These are phyloP conservation scores for Anas platyrhynchos DNA, from an alignment of 2,113 vertebrate species.

Conservation along the genomic window DNA sequence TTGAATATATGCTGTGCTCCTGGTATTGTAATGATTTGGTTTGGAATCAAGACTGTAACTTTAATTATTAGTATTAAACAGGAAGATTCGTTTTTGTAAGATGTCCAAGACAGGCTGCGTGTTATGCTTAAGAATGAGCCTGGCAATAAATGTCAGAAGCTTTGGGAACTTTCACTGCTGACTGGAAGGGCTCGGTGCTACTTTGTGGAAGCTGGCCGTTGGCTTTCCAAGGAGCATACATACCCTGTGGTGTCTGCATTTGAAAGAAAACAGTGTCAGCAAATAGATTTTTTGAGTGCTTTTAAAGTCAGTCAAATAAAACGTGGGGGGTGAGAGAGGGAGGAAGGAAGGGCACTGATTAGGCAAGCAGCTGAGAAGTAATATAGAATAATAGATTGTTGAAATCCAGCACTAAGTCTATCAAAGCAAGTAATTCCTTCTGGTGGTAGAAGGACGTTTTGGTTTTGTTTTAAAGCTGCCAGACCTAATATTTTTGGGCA, in stretches of 20 bases:
- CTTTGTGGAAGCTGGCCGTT: background rate
- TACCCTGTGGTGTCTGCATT: background rate
- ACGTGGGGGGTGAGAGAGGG: background rate
- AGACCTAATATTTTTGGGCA: background rate
- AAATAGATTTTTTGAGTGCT: background rate
- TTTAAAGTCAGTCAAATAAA: background rate
- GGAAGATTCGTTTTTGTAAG: background rate
- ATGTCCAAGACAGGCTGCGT: accelerated
- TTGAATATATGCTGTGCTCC: background rate
- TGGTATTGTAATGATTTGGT: background rate
- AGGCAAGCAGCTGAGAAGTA: slow-evolving; percentile 28
- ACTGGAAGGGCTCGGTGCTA: background rate
- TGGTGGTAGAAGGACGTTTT: slow-evolving; percentile 38
- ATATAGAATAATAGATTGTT: slow-evolving; percentile 18
- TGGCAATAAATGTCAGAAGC: background rate
- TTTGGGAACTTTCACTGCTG: background rate
- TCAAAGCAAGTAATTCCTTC: slow-evolving; percentile 48
- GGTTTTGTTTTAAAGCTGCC: slow-evolving; percentile 48
- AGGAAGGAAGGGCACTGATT: background rate
- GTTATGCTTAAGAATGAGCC: background rate
- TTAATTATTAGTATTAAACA: background rate
- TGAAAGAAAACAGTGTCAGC: background rate
- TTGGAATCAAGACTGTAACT: background rate
- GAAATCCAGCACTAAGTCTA: slow-evolving; percentile 55
- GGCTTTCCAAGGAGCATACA: background rate